Base-by-base conservation (phyloP, 2,888 invertebrate species). In the Campoplex nolae region DNA sequence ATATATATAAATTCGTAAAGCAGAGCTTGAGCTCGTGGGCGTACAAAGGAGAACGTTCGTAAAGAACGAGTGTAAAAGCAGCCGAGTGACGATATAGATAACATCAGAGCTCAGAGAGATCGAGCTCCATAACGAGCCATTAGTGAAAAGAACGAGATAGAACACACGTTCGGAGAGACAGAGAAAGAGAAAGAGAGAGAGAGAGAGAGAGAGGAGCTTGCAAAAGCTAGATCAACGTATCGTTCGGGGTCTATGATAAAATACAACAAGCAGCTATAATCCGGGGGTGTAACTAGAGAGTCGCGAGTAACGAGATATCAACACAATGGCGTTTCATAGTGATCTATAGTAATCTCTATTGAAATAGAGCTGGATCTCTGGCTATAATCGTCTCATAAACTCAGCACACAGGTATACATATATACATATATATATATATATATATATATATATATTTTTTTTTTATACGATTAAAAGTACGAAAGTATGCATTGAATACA, bases 191-290 rank as follows among this genome's bases (percentile, higher is more conserved):
- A 42, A 75, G 75, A 75, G 48, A 51, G 51, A 67, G 51, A 81
- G 85, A 79, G 56, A n/a, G 16, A 76, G 68, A 65, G 75, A 83
- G 74, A 81, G 58, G 13, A 80, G 67, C 51, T 67, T 38, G 65
- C 48, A 51, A 35, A 77, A 67, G 67, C 38, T 51, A 28, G 77
- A 68, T 75, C 79, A 67, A 74, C 84, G 73, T 67, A 9, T 56
- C 78, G 70, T 75, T 58, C 81, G 74, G 74, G 82, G 32, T 67
- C 54, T 42, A 56, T 56, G 74, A 81, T 74, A 81, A 74, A 74
- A 54, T 67, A 74, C 71, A 79, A 62, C 42, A 67, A 82, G 82
- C 74, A 89, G 88, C 89, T 88, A 88, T 89, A 88, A 89, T 86
- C 67, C 65, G 23, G 68, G 83, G 85, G 81, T 88, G 89, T 88